A percentile compares a stretch with the other conserved stretches of the same genome.
phyloP scores from a whole-genome alignment of 1,140 invertebrate species.

The Drosophila micromelanica region DNA sequence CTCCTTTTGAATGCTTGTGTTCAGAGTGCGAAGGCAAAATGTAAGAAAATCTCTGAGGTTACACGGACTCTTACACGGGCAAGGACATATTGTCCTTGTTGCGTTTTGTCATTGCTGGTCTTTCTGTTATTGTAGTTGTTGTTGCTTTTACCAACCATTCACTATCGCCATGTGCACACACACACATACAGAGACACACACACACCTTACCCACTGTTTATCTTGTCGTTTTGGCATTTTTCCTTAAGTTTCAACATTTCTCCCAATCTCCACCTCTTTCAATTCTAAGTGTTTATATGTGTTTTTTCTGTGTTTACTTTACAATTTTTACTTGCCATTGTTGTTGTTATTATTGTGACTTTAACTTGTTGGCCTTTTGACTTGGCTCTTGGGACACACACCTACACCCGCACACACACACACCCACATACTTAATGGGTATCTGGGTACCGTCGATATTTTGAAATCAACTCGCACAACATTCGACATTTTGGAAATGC shows the following conservation, averaged over 20 bases:
- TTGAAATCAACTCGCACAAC: conserved; percentile 46
- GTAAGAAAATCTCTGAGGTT: conserved; percentile 10
- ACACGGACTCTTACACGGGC: conserved; percentile 4
- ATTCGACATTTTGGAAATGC: conserved; percentile 52
- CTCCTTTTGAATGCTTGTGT: neutral
- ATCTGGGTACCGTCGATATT: conserved; percentile 22
- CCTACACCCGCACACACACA: conserved; percentile 12
- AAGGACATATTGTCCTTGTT: conserved; percentile 60
- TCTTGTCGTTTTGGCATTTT: conserved; percentile 55
- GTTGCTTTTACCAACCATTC: conserved; percentile 35
- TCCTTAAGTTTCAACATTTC: conserved; percentile 31
- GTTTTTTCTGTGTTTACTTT: conserved; percentile 42
- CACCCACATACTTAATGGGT: neutral
- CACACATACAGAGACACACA: conserved; percentile 11
- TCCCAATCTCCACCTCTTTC: neutral
- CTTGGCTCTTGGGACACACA: conserved; percentile 21
- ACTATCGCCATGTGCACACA: conserved; percentile 46
- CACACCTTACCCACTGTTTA: conserved; percentile 21
- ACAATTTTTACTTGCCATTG: conserved; percentile 27
- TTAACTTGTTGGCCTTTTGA: conserved; percentile 40
- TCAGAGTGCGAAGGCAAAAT: neutral
- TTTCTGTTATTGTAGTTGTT: conserved; percentile 35
- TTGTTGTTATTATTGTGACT: conserved; percentile 40
- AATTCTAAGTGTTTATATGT: conserved; percentile 22
- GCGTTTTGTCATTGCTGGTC: conserved; percentile 53